phyloP scores from a whole-genome alignment of 1,140 invertebrate genomes.

The Pygmarrhopalites habei region DNA sequence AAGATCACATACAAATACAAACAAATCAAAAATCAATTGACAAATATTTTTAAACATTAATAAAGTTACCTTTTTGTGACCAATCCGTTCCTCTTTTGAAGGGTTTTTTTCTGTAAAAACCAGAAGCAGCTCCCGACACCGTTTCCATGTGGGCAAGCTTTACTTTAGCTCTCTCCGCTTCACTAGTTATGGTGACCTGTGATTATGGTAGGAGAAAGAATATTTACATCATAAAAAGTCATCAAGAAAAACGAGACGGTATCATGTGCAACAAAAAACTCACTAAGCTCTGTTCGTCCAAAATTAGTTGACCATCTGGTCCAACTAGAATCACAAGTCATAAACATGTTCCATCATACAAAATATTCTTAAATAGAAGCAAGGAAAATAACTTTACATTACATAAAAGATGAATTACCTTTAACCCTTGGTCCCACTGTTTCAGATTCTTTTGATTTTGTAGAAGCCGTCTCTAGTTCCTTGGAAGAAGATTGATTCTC shows the following conservation, averaged over 20 bases:
- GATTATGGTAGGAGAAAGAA: constrained; percentile 32
- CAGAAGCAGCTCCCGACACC: constrained; percentile 56
- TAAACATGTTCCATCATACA: too few species aligned
- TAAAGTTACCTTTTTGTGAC: constrained; percentile 43
- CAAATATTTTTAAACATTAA: background rate
- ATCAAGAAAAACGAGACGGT: background rate
- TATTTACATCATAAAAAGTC: background rate
- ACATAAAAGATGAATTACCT: too few species aligned
- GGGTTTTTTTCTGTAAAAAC: constrained; percentile 47
- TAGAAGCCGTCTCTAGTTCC: too few species aligned
- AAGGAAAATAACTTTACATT: too few species aligned
- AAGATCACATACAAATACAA: background rate
- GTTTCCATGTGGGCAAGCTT: constrained; percentile 56
- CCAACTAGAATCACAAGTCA: too few species aligned
- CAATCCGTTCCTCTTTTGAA: constrained; percentile 40
- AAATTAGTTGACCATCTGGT: constrained; percentile 72
- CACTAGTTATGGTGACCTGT: constrained; percentile 60
- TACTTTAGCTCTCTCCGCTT: constrained; percentile 54
- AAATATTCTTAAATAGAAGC: too few species aligned
- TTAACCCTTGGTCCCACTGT: constrained; percentile 68
- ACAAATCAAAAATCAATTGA: background rate
- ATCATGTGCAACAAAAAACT: constrained; percentile 16
- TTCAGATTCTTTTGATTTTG: too few species aligned
- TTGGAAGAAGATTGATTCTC: too few species aligned
- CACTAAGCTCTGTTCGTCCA: constrained; percentile 78